A percentile compares a stretch with the other conserved stretches of the same genome.
phyloP scores from a whole-genome alignment of 2,797 vertebrate genomes.

The Neomorphus geoffroyi region DNA sequence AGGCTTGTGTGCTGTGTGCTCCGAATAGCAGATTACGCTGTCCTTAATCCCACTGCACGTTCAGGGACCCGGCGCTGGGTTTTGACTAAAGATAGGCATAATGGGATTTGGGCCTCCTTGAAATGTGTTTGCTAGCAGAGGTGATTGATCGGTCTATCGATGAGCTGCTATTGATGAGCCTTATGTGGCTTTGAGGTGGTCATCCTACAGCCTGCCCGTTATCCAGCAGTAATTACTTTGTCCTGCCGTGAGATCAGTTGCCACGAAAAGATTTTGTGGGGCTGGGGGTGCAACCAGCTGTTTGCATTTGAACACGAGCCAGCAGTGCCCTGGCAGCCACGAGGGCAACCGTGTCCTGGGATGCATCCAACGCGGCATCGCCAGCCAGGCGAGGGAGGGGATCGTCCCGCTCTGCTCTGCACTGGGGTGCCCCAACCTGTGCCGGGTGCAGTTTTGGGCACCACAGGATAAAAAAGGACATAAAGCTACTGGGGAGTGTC shows the following conservation, averaged over 20 bases:
- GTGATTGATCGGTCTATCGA: conserved; percentile 60
- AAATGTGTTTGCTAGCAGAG: conserved; percentile 40
- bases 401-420: no score
- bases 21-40: not conserved
- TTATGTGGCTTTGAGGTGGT: not conserved
- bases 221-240: conserved; percentile 46
- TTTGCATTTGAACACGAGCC: not conserved
- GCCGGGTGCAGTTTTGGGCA: no score
- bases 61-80: not conserved
- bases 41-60: not conserved
- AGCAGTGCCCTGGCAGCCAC: no score
- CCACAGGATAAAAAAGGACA: no score
- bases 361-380: no score
- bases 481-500: no score
- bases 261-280: not conserved
- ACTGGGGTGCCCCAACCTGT: no score
- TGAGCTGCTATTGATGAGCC: conserved; percentile 57
- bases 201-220: conserved; percentile 8
- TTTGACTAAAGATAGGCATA: not conserved
- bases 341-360: no score
- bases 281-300: not conserved
- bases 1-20: not conserved
- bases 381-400: no score
- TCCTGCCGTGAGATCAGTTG: not conserved
- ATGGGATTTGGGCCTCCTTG: conserved; percentile 56